phyloP scores from a whole-genome alignment of 2,113 vertebrate species.

The Lophotis ruficrista region DNA sequence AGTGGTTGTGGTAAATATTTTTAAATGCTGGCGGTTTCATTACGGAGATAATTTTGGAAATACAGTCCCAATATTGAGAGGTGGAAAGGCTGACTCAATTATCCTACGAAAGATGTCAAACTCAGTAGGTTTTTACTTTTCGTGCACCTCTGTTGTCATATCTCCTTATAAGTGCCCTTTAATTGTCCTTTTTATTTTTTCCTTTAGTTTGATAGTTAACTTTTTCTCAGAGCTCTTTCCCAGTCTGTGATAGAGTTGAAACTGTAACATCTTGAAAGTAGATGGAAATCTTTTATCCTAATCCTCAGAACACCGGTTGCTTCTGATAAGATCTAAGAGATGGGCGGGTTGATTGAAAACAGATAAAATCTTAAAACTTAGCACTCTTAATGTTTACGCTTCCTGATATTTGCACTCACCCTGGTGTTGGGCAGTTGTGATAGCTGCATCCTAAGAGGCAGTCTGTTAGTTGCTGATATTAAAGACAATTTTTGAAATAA shows the following conservation, averaged over 20 bases:
- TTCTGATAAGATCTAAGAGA: background rate
- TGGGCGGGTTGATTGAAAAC: background rate
- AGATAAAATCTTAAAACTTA: background rate
- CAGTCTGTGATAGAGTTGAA: background rate
- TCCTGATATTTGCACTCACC: background rate
- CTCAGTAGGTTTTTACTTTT: background rate
- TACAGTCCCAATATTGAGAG: fast-evolving
- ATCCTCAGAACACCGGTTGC: background rate
- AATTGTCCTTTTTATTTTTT: background rate
- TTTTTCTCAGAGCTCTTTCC: background rate
- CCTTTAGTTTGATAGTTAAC: background rate
- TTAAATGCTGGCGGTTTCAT: background rate
- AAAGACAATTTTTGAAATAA: background rate
- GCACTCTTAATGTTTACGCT: background rate
- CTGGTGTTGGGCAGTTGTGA: background rate
- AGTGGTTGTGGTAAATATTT: background rate
- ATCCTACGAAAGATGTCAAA: background rate
- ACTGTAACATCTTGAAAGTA: background rate
- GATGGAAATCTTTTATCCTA: background rate
- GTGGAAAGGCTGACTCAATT: background rate
- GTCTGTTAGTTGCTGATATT: background rate
- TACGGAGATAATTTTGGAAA: background rate
- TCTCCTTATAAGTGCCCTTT: background rate
- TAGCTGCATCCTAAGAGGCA: background rate
- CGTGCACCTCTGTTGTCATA: background rate